Base-by-base conservation (phyloP, 2,888 invertebrate species). In the Lysandra bellargus region DNA sequence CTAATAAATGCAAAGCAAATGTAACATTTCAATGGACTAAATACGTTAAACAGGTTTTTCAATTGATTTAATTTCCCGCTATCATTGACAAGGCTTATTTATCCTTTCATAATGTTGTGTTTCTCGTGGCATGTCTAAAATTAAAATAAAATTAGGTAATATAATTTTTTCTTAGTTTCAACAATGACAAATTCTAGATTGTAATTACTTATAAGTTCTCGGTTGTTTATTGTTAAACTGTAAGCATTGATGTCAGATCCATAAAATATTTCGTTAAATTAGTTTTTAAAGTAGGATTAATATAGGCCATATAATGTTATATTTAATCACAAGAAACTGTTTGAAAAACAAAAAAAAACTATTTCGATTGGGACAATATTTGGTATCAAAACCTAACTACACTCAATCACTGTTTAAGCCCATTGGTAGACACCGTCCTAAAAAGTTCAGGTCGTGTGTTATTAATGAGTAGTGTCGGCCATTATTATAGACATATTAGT, bases 401-500 rank as follows among this genome's bases (percentile, higher is more conserved):
- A 49, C 9, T 49, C 2, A 69, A 69, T 33, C 69, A 17, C 14
- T 33, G 69, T 69, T 69, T 17, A 69, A 37, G 33, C 78, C 23
- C 61, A 61, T 78, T 17, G 64, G 61, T 44, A 40, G 30, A 64
- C 44, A 78, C 49, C 64, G 49, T 40, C 64, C 44, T 23, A 61
- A 30, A 64, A 49, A 78, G 78, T 78, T 61, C 64, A 78, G 40
- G 61, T 40, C 61, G 61, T 78, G 78, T 69, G 69, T 69, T 69
- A 78, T 78, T 78, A 78, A 78, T 78, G 61, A 69, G 78, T 40
- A 80, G 83, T 83, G 83, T 81, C 85, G 84, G 84, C 86, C 86
- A 86, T 85, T 87, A 84, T 80, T 83, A 81, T 82, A 83, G 86
- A 82, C 82, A 84, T 85, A 85, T 84, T 84, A 85, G 80, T 81